Conservation (phyloP, 2,888 invertebrate genomes). For the Cerceris rybyensis region DNA sequence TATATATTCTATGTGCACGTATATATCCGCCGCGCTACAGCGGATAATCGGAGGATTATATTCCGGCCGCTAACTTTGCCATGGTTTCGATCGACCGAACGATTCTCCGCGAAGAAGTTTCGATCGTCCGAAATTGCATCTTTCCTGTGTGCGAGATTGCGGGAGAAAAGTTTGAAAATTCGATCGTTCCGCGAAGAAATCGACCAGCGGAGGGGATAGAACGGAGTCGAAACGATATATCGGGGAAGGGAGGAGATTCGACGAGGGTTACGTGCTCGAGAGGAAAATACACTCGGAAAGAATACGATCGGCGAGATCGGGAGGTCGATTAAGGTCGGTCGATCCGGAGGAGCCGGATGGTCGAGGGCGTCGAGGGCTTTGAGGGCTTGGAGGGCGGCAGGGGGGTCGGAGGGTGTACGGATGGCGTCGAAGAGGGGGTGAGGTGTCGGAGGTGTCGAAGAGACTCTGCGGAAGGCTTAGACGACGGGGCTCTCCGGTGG, state of each 20-base stretch:
- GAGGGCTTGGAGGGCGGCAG: constrained; percentile 45
- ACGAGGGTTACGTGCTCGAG: constrained; percentile 5
- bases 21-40: background rate
- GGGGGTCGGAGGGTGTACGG: constrained; percentile 30
- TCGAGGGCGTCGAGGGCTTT: constrained; percentile 58
- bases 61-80: background rate
- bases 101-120: background rate
- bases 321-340: constrained; percentile 69
- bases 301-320: constrained; percentile 63
- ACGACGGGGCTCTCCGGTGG: constrained; percentile 27
- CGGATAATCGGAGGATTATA: constrained; percentile 7
- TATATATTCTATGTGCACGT: too few species aligned
- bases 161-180: too few species aligned
- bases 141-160: background rate
- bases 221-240: constrained; percentile 6
- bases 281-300: constrained; percentile 35
- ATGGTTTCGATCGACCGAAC: background rate
- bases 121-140: background rate
- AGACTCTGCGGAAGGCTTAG: constrained; percentile 61
- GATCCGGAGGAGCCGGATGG: constrained; percentile 54
- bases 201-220: background rate
- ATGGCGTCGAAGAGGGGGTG: constrained; percentile 8
- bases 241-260: background rate
- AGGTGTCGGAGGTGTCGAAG: constrained; percentile 53
- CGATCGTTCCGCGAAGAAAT: too few species aligned